Conservation (phyloP, 2,888 invertebrate species). For the Polydrusus cervinus region DNA sequence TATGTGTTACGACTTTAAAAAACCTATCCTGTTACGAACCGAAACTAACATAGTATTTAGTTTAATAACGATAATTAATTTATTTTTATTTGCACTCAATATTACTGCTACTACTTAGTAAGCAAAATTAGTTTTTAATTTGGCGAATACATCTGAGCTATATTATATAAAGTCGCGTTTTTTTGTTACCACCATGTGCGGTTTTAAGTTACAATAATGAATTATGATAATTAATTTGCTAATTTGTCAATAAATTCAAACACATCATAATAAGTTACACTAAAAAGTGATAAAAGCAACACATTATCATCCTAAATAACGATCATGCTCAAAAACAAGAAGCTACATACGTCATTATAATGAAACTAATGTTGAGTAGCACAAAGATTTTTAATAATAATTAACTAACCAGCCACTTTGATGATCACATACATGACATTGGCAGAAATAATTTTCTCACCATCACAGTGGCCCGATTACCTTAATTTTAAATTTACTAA, state of each 20-base stretch:
- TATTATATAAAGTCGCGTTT: slow-evolving; percentile 2
- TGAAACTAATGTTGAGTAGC: too few species aligned
- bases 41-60: slow-evolving; percentile 30
- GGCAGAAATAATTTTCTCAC: too few species aligned
- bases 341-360: too few species aligned
- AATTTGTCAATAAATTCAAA: slow-evolving; percentile 9
- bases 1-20: not conserved
- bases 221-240: slow-evolving; percentile 29
- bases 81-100: slow-evolving; percentile 34
- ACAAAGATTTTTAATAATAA: too few species aligned
- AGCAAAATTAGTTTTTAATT: slow-evolving; percentile 52
- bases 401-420: too few species aligned
- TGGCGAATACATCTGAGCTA: slow-evolving; percentile 8
- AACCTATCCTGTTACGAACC: slow-evolving; percentile 7
- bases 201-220: slow-evolving; percentile 28
- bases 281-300: slow-evolving; percentile 12
- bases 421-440: too few species aligned
- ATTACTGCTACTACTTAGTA: slow-evolving; percentile 38
- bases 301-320: not conserved
- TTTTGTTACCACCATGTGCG: slow-evolving; percentile 18
- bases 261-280: not conserved
- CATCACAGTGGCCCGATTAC: too few species aligned
- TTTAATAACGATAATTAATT: slow-evolving; percentile 25
- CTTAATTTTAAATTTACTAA: too few species aligned
- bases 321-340: too few species aligned